These are phyloP conservation scores for Podilymbus podiceps DNA, from an alignment of 2,113 vertebrate genomes.

Conservation along the genomic window DNA sequence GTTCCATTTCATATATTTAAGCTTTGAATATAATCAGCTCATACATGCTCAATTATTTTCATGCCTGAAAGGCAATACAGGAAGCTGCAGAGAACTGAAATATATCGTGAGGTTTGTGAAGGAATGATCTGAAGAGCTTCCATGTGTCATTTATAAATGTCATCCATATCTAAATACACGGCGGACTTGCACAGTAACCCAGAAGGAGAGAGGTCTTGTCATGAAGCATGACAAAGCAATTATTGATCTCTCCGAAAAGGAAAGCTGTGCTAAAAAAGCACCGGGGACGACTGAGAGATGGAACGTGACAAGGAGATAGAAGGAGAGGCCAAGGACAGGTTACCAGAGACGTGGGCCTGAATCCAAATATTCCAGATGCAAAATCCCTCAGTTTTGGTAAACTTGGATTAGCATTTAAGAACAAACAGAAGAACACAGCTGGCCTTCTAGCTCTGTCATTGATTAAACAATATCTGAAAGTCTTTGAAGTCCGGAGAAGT, in stretches of 20 bases:
- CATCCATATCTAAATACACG: neutral
- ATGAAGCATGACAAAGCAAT: slow-evolving; percentile 38
- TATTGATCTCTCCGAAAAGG: neutral
- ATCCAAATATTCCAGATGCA: slow-evolving; percentile 58
- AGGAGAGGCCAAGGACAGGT: slow-evolving; percentile 66
- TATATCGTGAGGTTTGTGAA: neutral
- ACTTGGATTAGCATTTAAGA: slow-evolving; percentile 68
- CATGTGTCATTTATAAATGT: neutral
- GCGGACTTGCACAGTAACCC: neutral
- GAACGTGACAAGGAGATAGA: neutral
- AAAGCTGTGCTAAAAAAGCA: neutral
- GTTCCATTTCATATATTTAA: accelerated
- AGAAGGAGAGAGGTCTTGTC: neutral
- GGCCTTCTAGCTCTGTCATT: slow-evolving; percentile 42
- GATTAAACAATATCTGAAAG: slow-evolving; percentile 59
- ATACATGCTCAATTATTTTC: neutral
- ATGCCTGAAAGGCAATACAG: neutral
- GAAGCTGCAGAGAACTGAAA: neutral
- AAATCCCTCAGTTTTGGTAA: slow-evolving; percentile 61
- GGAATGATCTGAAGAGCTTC: neutral
- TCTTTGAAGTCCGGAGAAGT: slow-evolving; percentile 59
- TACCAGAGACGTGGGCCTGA: neutral
- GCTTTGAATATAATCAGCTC: neutral
- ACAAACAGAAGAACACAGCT: slow-evolving; percentile 64
- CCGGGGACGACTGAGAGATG: neutral